Base-by-base conservation (phyloP, 1,140 invertebrate species). In the Meloidogyne chitwoodi region DNA sequence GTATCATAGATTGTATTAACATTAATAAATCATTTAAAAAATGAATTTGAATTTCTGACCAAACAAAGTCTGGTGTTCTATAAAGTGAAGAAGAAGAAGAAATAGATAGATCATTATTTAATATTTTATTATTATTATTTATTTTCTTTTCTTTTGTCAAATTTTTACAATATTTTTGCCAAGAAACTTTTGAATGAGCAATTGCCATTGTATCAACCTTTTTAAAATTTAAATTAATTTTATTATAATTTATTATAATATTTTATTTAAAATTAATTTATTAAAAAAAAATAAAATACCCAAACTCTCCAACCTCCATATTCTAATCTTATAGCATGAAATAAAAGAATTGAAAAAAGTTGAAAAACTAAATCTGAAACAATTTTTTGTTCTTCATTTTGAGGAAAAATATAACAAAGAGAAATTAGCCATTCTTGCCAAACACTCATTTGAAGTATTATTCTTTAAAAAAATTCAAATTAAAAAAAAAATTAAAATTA, bases 221-320 rank as follows among this genome's bases (percentile, higher is more conserved):
- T 34, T 41, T 31, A 72, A 41, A 38, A 26, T 29, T 26, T 8
- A 22, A 16, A 29, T 19, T n/a, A 48, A 48, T 8, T 41, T 44
- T 1, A 44, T 38, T 38, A 44, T 16, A 2, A 16, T 44, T 44
- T 44, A 16, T 44, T 44, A n/a, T 16, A 44, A 44, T 44, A 16
- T 16, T 44, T 64, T 11, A 63, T 63, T 38, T n/a, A n/a, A n/a
- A 38, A 38, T 38, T 6, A 8, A 34, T 27, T 38, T 63, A 10
- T 26, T 5, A 64, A 29, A n/a, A 72, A 72, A 26, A 24, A 64
- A 3, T 19, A 64, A 72, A n/a, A 24, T 66, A 74, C 96, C 96
- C 97, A 99, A 12, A 99, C 97, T 80, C 97, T 90, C 97, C 97
- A 99, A 14, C 97, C 97, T n/a, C 97, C 96, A 86, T 97, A 99